Evolutionary conservation across 2,113 vertebrate genomes (phyloP), one percentile per base, ranked within the genome.

Genomic region (Rhabdomys dilectus): DNA sequence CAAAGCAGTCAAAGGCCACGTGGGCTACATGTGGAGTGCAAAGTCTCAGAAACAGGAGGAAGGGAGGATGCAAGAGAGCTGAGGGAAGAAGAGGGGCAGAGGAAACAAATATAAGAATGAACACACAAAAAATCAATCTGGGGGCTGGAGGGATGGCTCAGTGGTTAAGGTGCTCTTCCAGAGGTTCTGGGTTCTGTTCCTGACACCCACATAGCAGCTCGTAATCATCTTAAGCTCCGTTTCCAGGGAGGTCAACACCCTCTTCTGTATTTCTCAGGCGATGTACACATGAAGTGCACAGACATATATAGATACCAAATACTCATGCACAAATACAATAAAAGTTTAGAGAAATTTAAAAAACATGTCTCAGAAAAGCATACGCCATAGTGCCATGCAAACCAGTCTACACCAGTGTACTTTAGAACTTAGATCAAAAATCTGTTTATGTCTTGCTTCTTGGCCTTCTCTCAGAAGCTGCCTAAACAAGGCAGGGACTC

Each of bases 391-490:
- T 9, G n/a, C 42, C 68, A 62, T 11, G n/a, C 39, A 77, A 82
- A 93, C 16, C 45, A 91, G 56, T 89, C 56, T 91, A n/a, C 73
- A 64, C 34, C 5, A 68, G 48, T 22, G 19, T 36, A 73, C 9
- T 16, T 26, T 31, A 93, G 77, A 34, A 75, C 34, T 85, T 26
- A 53, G 22, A 12, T n/a, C 22, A 60, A 76, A 96, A 92, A 64
- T 72, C 1, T 45, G 42, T 48, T 66, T 91, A 8, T 72, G 58
- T 60, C 34, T 68, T 12, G 31, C 51, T 36, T 82, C 80, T 39
- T 58, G 5, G 66, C 70, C 64, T 89, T 95, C 76, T 95, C 76
- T 70, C 22, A 62, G 51, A 58, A 97, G 68, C 70, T 90, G 51
- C n/a, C 62, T 39, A 11, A 88, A 94, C 73, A 5, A 87, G 62